Base-by-base conservation (phyloP, 2,888 invertebrate genomes). In the Incurvaria masculella region DNA sequence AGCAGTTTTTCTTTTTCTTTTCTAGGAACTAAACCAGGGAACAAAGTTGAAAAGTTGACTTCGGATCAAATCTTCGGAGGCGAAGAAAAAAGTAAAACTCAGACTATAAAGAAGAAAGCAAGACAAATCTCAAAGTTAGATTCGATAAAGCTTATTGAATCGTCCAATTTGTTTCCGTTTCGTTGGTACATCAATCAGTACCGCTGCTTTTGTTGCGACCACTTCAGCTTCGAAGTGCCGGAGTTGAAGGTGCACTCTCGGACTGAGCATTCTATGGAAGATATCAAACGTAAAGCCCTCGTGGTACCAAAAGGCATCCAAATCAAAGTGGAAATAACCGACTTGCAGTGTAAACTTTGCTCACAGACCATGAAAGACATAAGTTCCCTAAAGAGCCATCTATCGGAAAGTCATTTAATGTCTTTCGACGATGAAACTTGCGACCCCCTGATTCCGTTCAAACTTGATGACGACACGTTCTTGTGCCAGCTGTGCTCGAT, bases 371-470 rank as follows among this genome's bases (percentile, higher is more conserved):
- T 45, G 10, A 2, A 10, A 14, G 18, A 17, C 19, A 21, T 47
- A 4, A 19, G 6, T 18, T 21, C 20, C 16, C 19, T 47, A 38
- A 47, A 26, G 23, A 21, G n/a, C 20, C 47, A 47, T 26, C 23
- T 47, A 16, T 2, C 26, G n/a, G n/a, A n/a, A 33, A 11, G 2
- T 4, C 47, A 47, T 18, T 17, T 17, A 2, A 43, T 47, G 11
- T 4, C 6, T 21, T 33, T 43, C 41, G 54, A 57, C 17, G 47
- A 47, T 20, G 16, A 20, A 19, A 33, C 42, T 8, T 17, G 33
- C n/a, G 43, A 74, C 46, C 53, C 47, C 2, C 49, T 78, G 0
- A 65, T 75, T 0, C 75, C 76, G 0, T 78, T 72, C 41, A 70
- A 68, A 53, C 63, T 76, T 1, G 42, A 33, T 33, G 58, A 52